Percentiles rank a stretch among this genome's conserved stretches.
These are phyloP conservation scores for Ophioninae sp. DNA, from an alignment of 2,888 invertebrate species.

Conservation along the genomic window DNA sequence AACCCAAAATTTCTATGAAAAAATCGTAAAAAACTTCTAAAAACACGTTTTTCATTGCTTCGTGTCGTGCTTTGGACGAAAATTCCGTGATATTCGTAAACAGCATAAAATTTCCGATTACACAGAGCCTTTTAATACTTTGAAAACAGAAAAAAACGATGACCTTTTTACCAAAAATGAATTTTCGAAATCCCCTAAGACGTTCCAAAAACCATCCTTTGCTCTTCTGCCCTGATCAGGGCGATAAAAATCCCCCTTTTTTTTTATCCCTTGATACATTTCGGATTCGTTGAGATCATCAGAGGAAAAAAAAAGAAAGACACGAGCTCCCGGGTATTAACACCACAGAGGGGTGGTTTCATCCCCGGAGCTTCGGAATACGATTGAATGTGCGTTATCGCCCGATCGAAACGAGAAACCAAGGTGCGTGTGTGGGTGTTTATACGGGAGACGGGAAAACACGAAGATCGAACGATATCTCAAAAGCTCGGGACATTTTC, in stretches of 20 bases:
- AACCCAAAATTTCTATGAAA: too few relatives aligned
- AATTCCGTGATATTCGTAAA: too few relatives aligned
- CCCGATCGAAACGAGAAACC: conserved; percentile 15
- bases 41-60: too few relatives aligned
- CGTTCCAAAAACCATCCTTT: neutral
- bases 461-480: conserved; percentile 15
- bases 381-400: conserved; percentile 59
- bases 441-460: conserved; percentile 4
- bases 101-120: too few relatives aligned
- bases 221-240: neutral
- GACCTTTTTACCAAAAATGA: neutral
- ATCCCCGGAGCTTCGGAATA: conserved; percentile 57
- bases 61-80: too few relatives aligned
- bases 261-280: neutral
- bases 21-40: too few relatives aligned
- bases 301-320: neutral
- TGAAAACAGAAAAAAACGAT: too few relatives aligned
- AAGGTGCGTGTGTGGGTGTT: neutral
- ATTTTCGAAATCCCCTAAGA: neutral
- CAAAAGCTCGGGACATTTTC: neutral
- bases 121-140: too few relatives aligned
- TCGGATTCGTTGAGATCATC: neutral
- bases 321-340: conserved; percentile 40
- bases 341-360: conserved; percentile 29
- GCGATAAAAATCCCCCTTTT: neutral